Evolutionary conservation across 1,140 invertebrate genomes (phyloP).

Genomic region (Thaumetopoea pityocampa): DNA sequence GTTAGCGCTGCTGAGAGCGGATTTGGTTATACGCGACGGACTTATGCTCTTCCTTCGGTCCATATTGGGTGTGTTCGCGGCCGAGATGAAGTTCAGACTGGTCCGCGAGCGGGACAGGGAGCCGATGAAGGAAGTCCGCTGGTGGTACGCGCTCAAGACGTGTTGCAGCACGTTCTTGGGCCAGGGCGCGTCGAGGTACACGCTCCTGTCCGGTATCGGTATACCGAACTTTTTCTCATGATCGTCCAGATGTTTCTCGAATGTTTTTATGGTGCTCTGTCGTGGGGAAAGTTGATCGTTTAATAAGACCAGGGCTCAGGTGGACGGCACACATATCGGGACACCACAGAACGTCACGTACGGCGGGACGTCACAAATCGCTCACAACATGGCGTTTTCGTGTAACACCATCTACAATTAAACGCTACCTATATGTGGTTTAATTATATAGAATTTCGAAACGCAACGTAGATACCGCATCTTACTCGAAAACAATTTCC

Average conservation of each 20-base stretch:
- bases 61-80: constrained; percentile 39
- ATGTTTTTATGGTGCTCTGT: constrained; percentile 55
- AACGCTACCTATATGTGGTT: too few relatives aligned
- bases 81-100: constrained; percentile 55
- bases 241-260: constrained; percentile 67
- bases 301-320: constrained; percentile 13
- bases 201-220: constrained; percentile 56
- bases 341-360: constrained; percentile 11
- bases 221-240: constrained; percentile 74
- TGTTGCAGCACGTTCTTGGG: constrained; percentile 71
- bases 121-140: constrained; percentile 72
- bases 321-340: constrained; percentile 30
- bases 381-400: too few relatives aligned
- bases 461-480: too few relatives aligned
- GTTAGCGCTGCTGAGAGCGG: constrained; percentile 39
- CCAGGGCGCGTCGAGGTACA: constrained; percentile 64
- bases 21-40: constrained; percentile 39
- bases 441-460: too few relatives aligned
- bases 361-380: too few relatives aligned
- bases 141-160: constrained; percentile 67
- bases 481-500: too few relatives aligned
- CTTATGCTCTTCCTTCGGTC: constrained; percentile 47
- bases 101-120: constrained; percentile 74
- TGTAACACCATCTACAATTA: too few relatives aligned
- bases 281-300: constrained; percentile 26